phyloP scores from a whole-genome alignment of 2,888 invertebrate genomes.

The Sinotaia quadrata region DNA sequence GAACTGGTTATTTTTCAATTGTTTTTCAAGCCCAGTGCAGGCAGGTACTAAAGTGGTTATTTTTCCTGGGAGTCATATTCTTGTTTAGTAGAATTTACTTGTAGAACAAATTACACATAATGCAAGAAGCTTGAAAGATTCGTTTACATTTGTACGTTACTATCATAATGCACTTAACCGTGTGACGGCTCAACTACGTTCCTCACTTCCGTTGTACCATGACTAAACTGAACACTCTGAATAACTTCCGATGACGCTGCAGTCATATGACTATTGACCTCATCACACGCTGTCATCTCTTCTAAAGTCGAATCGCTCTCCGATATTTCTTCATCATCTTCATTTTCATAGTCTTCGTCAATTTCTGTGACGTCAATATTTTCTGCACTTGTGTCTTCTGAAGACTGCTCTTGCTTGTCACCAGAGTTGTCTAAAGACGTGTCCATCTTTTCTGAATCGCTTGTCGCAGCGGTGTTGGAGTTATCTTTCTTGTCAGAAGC shows the following conservation, averaged over 20 bases:
- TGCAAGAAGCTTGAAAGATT: too few relatives aligned
- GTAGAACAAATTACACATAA: too few relatives aligned
- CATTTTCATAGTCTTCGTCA: slow-evolving; percentile 31
- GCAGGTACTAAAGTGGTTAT: too few relatives aligned
- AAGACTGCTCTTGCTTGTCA: slow-evolving; percentile 19
- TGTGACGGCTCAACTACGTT: slow-evolving; percentile 35
- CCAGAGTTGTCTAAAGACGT: slow-evolving; percentile 26
- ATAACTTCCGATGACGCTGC: too few relatives aligned
- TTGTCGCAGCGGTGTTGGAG: neutral
- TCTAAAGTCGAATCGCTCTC: slow-evolving; percentile 4
- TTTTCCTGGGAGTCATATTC: too few relatives aligned
- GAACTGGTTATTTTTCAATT: too few relatives aligned
- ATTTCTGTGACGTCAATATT: slow-evolving; percentile 40
- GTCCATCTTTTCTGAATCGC: slow-evolving; percentile 19
- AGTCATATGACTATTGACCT: slow-evolving; percentile 3
- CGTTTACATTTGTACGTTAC: too few relatives aligned
- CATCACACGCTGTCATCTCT: neutral
- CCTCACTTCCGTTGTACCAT: slow-evolving; percentile 28
- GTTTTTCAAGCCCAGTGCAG: too few relatives aligned
- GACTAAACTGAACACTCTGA: slow-evolving; percentile 29
- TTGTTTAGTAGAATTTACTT: too few relatives aligned
- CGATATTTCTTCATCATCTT: slow-evolving; percentile 20
- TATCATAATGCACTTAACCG: slow-evolving; percentile 6
- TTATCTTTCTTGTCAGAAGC: slow-evolving; percentile 4
- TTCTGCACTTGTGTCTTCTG: slow-evolving; percentile 32